Base-by-base conservation (phyloP, 2,888 invertebrate species). In the Andrena camellia region DNA sequence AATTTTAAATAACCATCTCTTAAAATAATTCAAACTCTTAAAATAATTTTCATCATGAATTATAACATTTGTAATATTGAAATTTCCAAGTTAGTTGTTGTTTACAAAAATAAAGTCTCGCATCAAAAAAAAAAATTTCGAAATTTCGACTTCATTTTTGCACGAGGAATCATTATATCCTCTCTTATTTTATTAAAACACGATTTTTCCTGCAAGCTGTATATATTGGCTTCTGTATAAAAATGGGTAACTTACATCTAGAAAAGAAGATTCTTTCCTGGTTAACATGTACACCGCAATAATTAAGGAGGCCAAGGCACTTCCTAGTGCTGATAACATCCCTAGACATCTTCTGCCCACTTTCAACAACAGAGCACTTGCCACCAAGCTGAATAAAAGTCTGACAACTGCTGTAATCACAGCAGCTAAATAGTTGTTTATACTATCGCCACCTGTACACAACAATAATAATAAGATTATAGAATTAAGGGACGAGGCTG, bases 371-470 rank as follows among this genome's bases (percentile, higher is more conserved):
- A 97, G 94, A 66, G 96, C 94, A 90, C 97, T 97, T 13, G 96
- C 96, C 20, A 96, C 84, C 59, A 96, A 93, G 1, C 97, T 96
- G 88, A 97, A 96, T 0, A 94, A 87, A 52, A 97, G 95, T 48
- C 97, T 95, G 2, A 97, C 95, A 13, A 96, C 93, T 0, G 97
- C 97, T 0, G 97, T 97, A 83, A 96, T 95, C 79, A 97, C 96
- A 0, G 97, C 97, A 0, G 96, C 96, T 78, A 95, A 90, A 81
- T 95, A 95, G 62, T 94, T 94, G 84, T 95, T 94, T 23, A 95
- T 81, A 29, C 84, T 90, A 71, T 91, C 87, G 84, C 8, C 95
- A 93, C 81, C 95, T 95, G 3, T 95, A 23, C 17, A 95, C 31
- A 29, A 77, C 52, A 57, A 67, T 73, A 31, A n/a, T 5, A 17